Evolutionary conservation across 23 tunicate species (phyloP), one percentile per base, ranked within the genome.

Genomic region (Ascidia mentula): DNA sequence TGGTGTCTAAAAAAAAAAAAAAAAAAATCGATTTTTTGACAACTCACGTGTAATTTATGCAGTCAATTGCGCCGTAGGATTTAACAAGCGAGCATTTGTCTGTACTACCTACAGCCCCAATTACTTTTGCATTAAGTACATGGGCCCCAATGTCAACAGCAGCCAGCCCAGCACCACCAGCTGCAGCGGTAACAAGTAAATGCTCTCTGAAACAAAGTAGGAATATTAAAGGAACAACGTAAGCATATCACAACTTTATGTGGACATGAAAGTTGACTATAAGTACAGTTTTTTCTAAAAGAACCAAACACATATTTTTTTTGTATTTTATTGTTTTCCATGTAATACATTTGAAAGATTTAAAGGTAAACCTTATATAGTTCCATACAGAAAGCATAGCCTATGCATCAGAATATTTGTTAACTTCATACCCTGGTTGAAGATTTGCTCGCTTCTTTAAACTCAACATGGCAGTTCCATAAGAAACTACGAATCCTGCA

Each of bases 141-240:
- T 93, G 77, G 34, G 72, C 77, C 9, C 86, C 94, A 59, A 93
- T 59, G 53, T 93, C 98, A 38, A 93, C 83, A 72, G 98, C 89
- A 69, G 98, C 98, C 36, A 93, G 45, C 9, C 98, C 98, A 45
- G 72, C 90, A 22, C 89, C 98, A 35, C 98, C 98, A 35, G 98
- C 98, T 40, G 98, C 98, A 17, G 98, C 98, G 37, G 98, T 93
- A 0, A 93, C 89, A 34, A 93, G 76, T 17, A 93, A 59, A 38
- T 46, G 40, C 40, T 93, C 98, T 18, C 86, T 89, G 82, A 0
- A 34, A n/a, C 0, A 40, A n/a, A n/a, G n/a, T n/a, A n/a, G n/a
- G n/a, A n/a, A n/a, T n/a, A n/a, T n/a, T n/a, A n/a, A n/a, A n/a
- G n/a, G n/a, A n/a, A n/a, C n/a, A n/a, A n/a, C n/a, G n/a, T n/a